Base-by-base conservation (phyloP, 92 coral and sea anemone species). In the Zoanthus sansibaricus region DNA sequence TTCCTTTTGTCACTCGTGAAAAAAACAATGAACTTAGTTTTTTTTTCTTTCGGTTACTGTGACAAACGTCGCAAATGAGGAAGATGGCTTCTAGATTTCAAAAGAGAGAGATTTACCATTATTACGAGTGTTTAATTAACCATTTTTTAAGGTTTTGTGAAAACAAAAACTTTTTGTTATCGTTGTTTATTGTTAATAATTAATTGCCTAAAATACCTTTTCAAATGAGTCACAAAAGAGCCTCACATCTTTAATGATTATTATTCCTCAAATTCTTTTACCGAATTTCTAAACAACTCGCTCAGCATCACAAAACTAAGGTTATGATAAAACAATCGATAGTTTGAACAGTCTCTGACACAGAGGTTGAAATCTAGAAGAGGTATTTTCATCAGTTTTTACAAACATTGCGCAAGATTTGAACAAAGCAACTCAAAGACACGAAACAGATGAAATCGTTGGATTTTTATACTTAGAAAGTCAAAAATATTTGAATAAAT, bases 131-230 rank as follows among this genome's bases (percentile, higher is more conserved):
- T 80, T 80, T 67, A 45, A 20, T 66, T 42, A 52, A 20, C 12
- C 9, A 49, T 80, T 46, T 80, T 20, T 56, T 80, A 44, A 66
- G 61, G 72, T 80, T 80, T 64, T 80, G 85, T 80, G 42, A 72
- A 30, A 48, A 62, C 47, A 37, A 47, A 44, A 80, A 47, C 46
- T 47, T 4, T 37, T 47, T 45, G 74, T 45, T 66, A 69, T 69
- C 45, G 85, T 66, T 59, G 46, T 67, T 62, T 77, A 67, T 68
- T 66, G 93, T 94, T 79, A 92, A 92, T 92, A 79, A 92, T 92
- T 89, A 58, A 92, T 92, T 62, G 64, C 47, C 76, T 68, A 79
- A 92, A 90, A 94, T 92, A 88, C 91, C 93, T 83, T 88, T 85
- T 91, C 82, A 82, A 68, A 76, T 77, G 76, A 94, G 92, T 94